Percentiles rank a stretch among this genome's conserved stretches.
Evolutionary conservation across 2,888 invertebrate species (phyloP).

Genomic region (Hypolimnas misippus): DNA sequence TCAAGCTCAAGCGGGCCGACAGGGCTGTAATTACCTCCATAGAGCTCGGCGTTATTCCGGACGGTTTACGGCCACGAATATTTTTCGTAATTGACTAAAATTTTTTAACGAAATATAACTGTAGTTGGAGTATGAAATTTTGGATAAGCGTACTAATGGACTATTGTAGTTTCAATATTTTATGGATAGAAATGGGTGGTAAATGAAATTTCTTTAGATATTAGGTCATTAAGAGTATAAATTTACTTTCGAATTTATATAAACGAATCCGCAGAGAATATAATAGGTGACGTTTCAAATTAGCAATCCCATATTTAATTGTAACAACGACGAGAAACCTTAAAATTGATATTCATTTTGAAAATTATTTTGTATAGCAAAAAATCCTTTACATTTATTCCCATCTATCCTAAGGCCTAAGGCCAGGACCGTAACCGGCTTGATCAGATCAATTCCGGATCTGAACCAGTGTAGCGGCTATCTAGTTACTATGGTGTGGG

Average conservation of each 20-base stretch:
- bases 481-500: constrained; percentile 67
- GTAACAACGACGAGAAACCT: not conserved
- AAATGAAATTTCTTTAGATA: not conserved
- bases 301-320: no score
- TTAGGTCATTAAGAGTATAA: no score
- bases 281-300: no score
- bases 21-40: constrained; percentile 52
- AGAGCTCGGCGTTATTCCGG: constrained; percentile 32
- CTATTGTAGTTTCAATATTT: not conserved
- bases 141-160: not conserved
- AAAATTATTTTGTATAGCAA: not conserved
- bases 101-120: constrained; percentile 20
- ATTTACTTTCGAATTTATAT: not conserved
- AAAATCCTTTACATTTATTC: not conserved
- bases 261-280: no score
- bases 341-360: not conserved
- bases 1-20: constrained; percentile 43
- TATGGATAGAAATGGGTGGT: not conserved
- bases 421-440: constrained; percentile 35
- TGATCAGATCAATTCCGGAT: constrained; percentile 41
- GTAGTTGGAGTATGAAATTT: not conserved
- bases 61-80: constrained; percentile 30
- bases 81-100: constrained; percentile 21
- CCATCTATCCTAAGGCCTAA: not conserved
- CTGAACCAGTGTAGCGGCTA: constrained; percentile 44